Percentiles rank a stretch among this genome's conserved stretches.
Evolutionary conservation across 2,888 invertebrate species (phyloP).

Genomic region (Acanthococcus lagerstroemiae): DNA sequence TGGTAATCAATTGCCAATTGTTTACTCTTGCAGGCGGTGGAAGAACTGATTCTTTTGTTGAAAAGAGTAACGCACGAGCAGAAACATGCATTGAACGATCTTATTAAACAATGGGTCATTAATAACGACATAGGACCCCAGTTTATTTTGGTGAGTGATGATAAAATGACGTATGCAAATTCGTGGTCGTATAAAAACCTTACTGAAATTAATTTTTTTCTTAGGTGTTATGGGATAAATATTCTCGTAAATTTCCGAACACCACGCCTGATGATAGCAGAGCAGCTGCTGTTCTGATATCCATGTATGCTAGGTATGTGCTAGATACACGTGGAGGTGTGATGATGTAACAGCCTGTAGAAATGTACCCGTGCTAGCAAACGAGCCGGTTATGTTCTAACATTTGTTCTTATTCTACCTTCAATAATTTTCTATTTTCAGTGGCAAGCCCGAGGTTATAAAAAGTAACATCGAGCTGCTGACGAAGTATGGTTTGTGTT

Average conservation of each 20-base stretch:
- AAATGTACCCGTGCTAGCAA: too few relatives aligned
- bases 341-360: too few relatives aligned
- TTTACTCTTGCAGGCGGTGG: constrained; percentile 49
- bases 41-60: constrained; percentile 50
- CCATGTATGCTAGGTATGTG: constrained; percentile 60
- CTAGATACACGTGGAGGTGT: too few relatives aligned
- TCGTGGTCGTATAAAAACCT: constrained; percentile 20
- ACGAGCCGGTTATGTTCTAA: not conserved
- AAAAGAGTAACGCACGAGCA: constrained; percentile 50
- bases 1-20: too few relatives aligned
- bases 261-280: constrained; percentile 61
- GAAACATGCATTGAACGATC: constrained; percentile 50
- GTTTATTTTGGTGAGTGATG: constrained; percentile 43
- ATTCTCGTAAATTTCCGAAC: constrained; percentile 59
- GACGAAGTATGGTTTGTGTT: constrained; percentile 58
- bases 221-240: constrained; percentile 75
- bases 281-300: constrained; percentile 62
- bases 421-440: constrained; percentile 36
- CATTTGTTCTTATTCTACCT: not conserved
- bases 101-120: constrained; percentile 53
- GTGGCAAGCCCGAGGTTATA: constrained; percentile 43
- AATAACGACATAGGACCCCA: constrained; percentile 49
- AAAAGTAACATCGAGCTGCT: constrained; percentile 59
- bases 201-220: too few relatives aligned
- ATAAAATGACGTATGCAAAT: too few relatives aligned